Evolutionary conservation across 2,113 vertebrate genomes (phyloP), one percentile per base, ranked within the genome.

Genomic region (Atherinomorus stipes): DNA sequence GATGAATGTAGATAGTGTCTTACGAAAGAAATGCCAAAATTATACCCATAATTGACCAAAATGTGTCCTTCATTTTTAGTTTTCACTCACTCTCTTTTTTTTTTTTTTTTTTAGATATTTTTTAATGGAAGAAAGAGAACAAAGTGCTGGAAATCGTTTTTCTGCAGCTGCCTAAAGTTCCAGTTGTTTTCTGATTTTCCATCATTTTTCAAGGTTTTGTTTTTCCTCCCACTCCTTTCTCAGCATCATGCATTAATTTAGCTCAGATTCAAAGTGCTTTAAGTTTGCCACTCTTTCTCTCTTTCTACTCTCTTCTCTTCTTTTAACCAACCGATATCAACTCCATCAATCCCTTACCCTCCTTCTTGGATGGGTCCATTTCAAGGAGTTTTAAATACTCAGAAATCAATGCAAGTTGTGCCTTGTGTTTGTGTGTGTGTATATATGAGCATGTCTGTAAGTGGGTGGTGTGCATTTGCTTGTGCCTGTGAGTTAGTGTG

Each of bases 381-480:
- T 75, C 40, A 72, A 77, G 69, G 71, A 45, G 28, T 66, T 78
- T 78, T 72, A 71, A 80, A 85, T 68, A 71, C 59, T 71, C 45
- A 7, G 15, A 59, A 70, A 82, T 86, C 84, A 78, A 86, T 84
- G 66, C 61, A 64, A 51, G 54, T 66, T 44, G 62, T 65, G 66
- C 51, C 34, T 22, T 34, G 19, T 40, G 44, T 80, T 16, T 57
- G 21, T 19, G 45, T 57, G 52, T 60, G 28, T 52, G 71, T 54
- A n/a, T 50, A 28, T 4, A 42, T 26, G 26, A 42, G 45, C 28
- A 57, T 44, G 56, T 49, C 70, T 65, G 74, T 76, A 74, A 63
- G 73, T 73, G 59, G 23, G 47, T 64, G 62, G 57, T n/a, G 25
- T 56, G 74, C 67, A 40, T 84, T 71, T 60, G 37, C 52, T 76